These are phyloP conservation scores for Vespertilio murinus DNA, from an alignment of 2,797 vertebrate genomes.

Conservation along the genomic window DNA sequence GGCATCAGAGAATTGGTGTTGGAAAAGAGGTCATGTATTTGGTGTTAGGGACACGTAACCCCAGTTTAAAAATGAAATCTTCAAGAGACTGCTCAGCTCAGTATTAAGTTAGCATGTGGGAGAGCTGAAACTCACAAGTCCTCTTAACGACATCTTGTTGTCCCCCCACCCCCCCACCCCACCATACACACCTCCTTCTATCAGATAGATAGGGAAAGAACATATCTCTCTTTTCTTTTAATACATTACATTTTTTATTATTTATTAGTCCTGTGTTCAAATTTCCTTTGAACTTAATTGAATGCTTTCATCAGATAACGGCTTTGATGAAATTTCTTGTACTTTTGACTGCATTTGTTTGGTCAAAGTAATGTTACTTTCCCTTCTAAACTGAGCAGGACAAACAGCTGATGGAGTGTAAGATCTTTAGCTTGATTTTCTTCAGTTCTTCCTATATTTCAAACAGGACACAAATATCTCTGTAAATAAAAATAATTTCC, in stretches of 20 bases:
- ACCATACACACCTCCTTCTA: too few species aligned
- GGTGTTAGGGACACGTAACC: background rate
- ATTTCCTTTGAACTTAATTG: constrained; percentile 44
- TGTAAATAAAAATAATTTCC: constrained; percentile 73
- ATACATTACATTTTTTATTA: constrained; percentile 1
- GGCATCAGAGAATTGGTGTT: constrained; percentile 5
- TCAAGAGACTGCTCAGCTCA: background rate
- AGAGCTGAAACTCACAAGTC: background rate
- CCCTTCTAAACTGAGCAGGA: constrained; percentile 48
- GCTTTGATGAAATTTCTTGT: constrained; percentile 54
- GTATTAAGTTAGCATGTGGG: background rate
- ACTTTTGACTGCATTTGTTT: constrained; percentile 50
- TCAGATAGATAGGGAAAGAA: background rate
- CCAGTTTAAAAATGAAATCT: constrained; percentile 43
- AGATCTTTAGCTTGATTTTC: constrained; percentile 59
- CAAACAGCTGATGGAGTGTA: constrained; percentile 57
- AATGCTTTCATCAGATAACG: constrained; percentile 50
- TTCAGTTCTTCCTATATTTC: constrained; percentile 62
- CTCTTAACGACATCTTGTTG: background rate
- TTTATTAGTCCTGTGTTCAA: constrained; percentile 29
- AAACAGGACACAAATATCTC: constrained; percentile 60
- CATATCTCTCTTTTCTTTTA: constrained; percentile 13
- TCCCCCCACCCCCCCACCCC: too few species aligned
- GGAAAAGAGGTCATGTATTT: constrained; percentile 20
- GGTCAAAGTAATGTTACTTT: constrained; percentile 43